phyloP scores from a whole-genome alignment of 2,888 invertebrate species.

The Euplexia lucipara region DNA sequence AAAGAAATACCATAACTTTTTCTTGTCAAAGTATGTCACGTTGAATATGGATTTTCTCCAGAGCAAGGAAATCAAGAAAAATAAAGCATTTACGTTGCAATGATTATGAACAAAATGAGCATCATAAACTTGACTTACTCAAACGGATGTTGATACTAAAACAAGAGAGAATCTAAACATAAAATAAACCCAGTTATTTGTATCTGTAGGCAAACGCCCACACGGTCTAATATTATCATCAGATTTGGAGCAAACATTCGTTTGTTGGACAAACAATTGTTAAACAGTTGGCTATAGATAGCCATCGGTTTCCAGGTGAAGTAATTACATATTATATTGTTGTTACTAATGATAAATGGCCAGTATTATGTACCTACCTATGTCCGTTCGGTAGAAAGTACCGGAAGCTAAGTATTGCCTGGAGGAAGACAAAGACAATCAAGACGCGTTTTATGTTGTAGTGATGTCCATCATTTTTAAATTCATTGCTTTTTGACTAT shows the following conservation, averaged over 20 bases:
- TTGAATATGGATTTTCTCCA: slow-evolving; percentile 9
- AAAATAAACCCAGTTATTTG: slow-evolving; percentile 13
- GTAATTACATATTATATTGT: slow-evolving; percentile 62
- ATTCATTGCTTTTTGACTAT: slow-evolving; percentile 24
- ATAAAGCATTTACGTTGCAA: slow-evolving; percentile 16
- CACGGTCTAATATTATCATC: slow-evolving; percentile 25
- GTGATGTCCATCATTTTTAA: slow-evolving; percentile 47
- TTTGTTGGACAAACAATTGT: slow-evolving; percentile 42
- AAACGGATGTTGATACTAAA: slow-evolving; percentile 37
- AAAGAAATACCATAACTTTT: neutral
- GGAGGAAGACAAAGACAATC: slow-evolving; percentile 64
- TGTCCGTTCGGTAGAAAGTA: slow-evolving; percentile 70
- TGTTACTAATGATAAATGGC: slow-evolving; percentile 58
- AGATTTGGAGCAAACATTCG: slow-evolving; percentile 38
- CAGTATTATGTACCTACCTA: slow-evolving; percentile 58
- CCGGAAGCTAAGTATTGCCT: slow-evolving; percentile 66
- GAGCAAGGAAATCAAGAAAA: slow-evolving; percentile 1
- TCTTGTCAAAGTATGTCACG: slow-evolving; percentile 4
- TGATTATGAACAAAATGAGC: slow-evolving; percentile 18
- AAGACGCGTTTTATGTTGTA: slow-evolving; percentile 58
- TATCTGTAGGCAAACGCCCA: slow-evolving; percentile 39
- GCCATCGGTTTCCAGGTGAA: slow-evolving; percentile 48
- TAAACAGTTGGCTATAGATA: slow-evolving; percentile 44
- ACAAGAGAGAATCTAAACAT: slow-evolving; percentile 21
- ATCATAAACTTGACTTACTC: slow-evolving; percentile 36